A percentile compares a stretch with the other conserved stretches of the same genome.
These are phyloP conservation scores for Urophycis tenuis DNA, from an alignment of 2,797 vertebrate genomes.

Conservation along the genomic window DNA sequence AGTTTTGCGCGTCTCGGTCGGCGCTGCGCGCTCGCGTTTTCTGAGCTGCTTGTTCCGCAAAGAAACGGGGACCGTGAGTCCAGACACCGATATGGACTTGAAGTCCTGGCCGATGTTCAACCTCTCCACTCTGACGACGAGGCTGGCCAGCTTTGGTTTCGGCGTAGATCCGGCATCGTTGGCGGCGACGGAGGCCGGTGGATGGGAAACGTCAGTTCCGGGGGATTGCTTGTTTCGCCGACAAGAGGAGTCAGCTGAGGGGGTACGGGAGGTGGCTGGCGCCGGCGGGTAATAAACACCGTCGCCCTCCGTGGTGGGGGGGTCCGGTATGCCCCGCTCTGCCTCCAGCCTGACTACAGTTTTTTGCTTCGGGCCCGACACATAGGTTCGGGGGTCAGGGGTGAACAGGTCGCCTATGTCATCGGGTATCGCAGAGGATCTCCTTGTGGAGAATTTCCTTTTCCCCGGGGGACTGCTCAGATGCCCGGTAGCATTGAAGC, in stretches of 20 bases:
- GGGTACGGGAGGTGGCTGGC: not conserved
- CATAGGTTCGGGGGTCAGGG: slow-evolving; percentile 47
- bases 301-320: slow-evolving; percentile 19
- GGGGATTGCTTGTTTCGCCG: not conserved
- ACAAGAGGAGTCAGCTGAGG: slow-evolving; percentile 10
- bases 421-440: not conserved
- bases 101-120: slow-evolving; percentile 10
- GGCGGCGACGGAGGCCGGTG: not conserved
- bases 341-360: not conserved
- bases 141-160: not conserved
- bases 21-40: slow-evolving; percentile 21
- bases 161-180: not conserved
- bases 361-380: not conserved
- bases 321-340: slow-evolving; percentile 9
- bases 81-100: not conserved
- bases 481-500: slow-evolving; percentile 10
- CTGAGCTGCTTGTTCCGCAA: slow-evolving; percentile 10
- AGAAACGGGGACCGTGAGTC: slow-evolving; percentile 10
- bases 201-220: not conserved
- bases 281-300: slow-evolving; percentile 4
- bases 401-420: slow-evolving; percentile 49
- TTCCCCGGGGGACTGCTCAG: slow-evolving; percentile 13
- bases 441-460: slow-evolving; percentile 35
- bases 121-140: slow-evolving; percentile 27
- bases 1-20: slow-evolving; percentile 12